These are phyloP conservation scores for Bombus pyrosoma DNA, from an alignment of 1,140 invertebrate species.

Conservation along the genomic window DNA sequence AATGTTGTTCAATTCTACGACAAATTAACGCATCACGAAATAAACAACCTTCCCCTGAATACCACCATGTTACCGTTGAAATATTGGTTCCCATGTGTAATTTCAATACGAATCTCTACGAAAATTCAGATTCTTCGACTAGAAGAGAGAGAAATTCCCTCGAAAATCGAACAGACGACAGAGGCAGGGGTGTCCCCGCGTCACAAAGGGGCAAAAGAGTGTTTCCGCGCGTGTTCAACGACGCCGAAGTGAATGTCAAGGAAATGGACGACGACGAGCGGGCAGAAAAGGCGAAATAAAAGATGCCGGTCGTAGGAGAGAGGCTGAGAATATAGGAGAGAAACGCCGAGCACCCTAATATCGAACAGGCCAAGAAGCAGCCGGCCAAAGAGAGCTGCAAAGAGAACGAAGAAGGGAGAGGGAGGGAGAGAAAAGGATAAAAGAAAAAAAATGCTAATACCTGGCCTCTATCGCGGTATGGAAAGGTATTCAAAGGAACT, in stretches of 20 bases:
- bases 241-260: conserved; percentile 47
- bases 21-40: neutral
- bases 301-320: conserved; percentile 15
- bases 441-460: conserved; percentile 44
- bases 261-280: conserved; percentile 44
- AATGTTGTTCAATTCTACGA: neutral
- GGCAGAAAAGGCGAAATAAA: conserved; percentile 46
- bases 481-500: conserved; percentile 48
- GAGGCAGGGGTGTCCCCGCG: neutral
- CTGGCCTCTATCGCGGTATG: conserved; percentile 21
- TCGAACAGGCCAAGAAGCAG: conserved; percentile 15
- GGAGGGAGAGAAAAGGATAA: neutral
- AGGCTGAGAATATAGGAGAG: neutral
- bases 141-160: neutral
- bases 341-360: conserved; percentile 43
- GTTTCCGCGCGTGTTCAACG: conserved; percentile 40
- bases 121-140: neutral
- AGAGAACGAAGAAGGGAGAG: neutral
- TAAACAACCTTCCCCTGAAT: neutral
- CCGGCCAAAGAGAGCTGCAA: neutral
- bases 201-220: conserved; percentile 29
- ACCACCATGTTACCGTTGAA: too few species aligned
- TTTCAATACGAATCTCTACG: neutral
- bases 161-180: conserved; percentile 6
- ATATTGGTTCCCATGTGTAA: neutral